Percentiles rank a stretch among this genome's conserved stretches.
Conservation (phyloP, 2,888 invertebrate species). For the Agrochola macilenta region DNA sequence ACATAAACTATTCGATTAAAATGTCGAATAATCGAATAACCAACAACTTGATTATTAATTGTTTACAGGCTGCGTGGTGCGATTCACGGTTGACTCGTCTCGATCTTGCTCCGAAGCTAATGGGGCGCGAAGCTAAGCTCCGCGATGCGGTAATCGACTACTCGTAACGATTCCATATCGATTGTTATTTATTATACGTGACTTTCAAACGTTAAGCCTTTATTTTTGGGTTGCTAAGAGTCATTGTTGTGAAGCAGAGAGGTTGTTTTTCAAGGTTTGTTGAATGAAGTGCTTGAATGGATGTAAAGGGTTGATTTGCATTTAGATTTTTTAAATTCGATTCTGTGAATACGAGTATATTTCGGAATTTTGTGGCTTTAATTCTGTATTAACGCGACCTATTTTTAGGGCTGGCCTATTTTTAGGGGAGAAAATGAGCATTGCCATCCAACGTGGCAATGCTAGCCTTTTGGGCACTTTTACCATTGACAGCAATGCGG, state of each 20-base stretch:
- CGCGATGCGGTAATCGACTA: conserved; percentile 59
- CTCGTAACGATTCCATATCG: conserved; percentile 55
- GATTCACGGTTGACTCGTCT: conserved; percentile 52
- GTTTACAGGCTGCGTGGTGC: conserved; percentile 22
- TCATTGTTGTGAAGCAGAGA: conserved; percentile 7
- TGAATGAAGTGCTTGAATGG: conserved; percentile 29
- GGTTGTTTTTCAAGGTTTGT: conserved; percentile 29
- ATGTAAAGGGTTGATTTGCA: conserved; percentile 23
- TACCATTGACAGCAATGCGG: no score
- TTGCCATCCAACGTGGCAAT: no score
- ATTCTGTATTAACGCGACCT: neutral
- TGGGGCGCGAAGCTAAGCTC: conserved; percentile 55
- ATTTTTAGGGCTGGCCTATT: no score
- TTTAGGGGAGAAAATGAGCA: neutral
- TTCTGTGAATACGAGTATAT: conserved; percentile 1
- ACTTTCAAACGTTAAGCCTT: conserved; percentile 21
- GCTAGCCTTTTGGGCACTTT: no score
- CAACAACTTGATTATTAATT: conserved; percentile 45
- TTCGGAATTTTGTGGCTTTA: neutral
- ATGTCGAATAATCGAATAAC: conserved; percentile 12
- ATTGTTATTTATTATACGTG: conserved; percentile 32
- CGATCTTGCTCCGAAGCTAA: conserved; percentile 52
- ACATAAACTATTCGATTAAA: neutral
- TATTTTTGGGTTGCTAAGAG: conserved; percentile 16
- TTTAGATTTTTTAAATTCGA: conserved; percentile 19